Evolutionary conservation across 2,888 invertebrate species (phyloP).

Genomic region (Gisinianus flammeolus): DNA sequence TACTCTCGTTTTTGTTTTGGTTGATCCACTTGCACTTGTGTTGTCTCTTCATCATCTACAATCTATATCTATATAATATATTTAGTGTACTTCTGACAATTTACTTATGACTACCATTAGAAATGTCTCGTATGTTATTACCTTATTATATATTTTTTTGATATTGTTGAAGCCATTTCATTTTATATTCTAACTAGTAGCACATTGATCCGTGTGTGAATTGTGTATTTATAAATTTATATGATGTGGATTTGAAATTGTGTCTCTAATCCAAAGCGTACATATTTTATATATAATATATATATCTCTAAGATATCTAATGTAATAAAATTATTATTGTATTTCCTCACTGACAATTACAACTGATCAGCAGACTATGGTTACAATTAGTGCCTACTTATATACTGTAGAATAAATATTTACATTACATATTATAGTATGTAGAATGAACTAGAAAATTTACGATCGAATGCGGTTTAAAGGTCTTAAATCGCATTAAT

Average conservation of each 20-base stretch:
- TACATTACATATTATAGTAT: background rate
- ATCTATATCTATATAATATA: background rate
- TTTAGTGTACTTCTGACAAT: background rate
- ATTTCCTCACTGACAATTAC: background rate
- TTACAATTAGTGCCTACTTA: background rate
- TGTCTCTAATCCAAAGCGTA: background rate
- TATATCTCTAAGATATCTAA: background rate
- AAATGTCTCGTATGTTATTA: background rate
- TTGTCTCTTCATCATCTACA: background rate
- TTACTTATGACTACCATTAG: too few relatives aligned
- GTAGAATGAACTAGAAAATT: too few relatives aligned
- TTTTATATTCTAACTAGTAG: background rate
- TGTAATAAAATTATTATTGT: background rate
- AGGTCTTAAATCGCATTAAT: too few relatives aligned
- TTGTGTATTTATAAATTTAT: background rate
- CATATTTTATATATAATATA: background rate
- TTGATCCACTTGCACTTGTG: background rate
- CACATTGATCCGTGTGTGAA: background rate
- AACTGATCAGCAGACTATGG: too few relatives aligned
- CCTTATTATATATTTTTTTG: background rate
- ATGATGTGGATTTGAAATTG: background rate
- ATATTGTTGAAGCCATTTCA: background rate
- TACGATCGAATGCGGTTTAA: too few relatives aligned
- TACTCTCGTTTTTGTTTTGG: too few relatives aligned
- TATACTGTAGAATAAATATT: background rate